A percentile compares a stretch with the other conserved stretches of the same genome.
Evolutionary conservation across 2,888 invertebrate species (phyloP).

Genomic region (Lydus trimaculatus): DNA sequence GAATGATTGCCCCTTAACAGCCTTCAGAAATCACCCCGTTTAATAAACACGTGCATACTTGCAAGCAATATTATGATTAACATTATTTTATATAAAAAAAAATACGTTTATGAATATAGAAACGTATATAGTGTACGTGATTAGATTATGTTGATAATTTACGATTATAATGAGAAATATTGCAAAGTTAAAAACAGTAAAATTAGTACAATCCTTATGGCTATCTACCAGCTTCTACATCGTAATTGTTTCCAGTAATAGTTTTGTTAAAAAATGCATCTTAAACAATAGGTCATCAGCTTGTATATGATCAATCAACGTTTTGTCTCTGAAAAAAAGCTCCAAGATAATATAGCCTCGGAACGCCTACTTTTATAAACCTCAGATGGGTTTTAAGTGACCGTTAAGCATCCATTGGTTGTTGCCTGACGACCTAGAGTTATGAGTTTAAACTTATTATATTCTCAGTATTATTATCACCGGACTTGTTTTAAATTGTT

Average conservation of each 20-base stretch:
- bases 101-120: background rate
- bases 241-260: conserved; percentile 27
- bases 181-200: background rate
- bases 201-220: conserved; percentile 14
- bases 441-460: conserved; percentile 45
- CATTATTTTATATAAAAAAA: background rate
- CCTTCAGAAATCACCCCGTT: background rate
- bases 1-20: conserved; percentile 24
- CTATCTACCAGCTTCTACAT: conserved; percentile 22
- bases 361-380: conserved; percentile 50
- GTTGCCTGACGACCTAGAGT: conserved; percentile 46
- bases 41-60: background rate
- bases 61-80: background rate
- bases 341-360: conserved; percentile 50
- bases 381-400: conserved; percentile 42
- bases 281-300: conserved; percentile 51
- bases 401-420: conserved; percentile 47
- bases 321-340: conserved; percentile 52
- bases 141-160: background rate
- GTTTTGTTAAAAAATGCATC: conserved; percentile 25
- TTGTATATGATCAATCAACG: conserved; percentile 50
- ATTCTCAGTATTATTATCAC: conserved; percentile 39
- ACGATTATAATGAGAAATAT: background rate
- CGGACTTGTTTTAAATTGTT: conserved; percentile 11
- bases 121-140: background rate